Conservation (phyloP, 2,113 vertebrate genomes). For the Miniopterus natalensis region DNA sequence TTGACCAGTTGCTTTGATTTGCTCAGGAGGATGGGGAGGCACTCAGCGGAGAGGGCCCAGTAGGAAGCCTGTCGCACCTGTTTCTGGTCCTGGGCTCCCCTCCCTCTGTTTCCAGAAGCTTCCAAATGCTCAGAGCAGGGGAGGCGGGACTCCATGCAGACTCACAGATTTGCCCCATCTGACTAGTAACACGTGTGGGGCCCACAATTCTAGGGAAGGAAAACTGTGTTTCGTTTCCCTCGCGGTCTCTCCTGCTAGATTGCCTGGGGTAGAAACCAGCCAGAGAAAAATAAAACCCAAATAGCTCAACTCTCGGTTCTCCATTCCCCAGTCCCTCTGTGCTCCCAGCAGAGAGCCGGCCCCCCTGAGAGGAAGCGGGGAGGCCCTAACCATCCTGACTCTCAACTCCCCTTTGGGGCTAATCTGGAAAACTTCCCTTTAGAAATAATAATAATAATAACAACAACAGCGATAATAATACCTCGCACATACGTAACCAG, state of each 20-base stretch:
- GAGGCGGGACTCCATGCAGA: rapidly evolving
- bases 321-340: background rate
- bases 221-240: background rate
- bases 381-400: background rate
- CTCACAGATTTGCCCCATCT: background rate
- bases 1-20: background rate
- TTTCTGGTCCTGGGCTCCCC: rapidly evolving
- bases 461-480: background rate
- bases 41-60: background rate
- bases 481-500: background rate
- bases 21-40: background rate
- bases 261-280: background rate
- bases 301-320: background rate
- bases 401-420: background rate
- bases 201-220: background rate
- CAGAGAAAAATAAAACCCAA: too few relatives aligned
- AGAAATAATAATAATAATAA: background rate
- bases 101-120: background rate
- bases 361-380: background rate
- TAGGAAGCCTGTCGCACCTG: background rate
- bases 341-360: background rate
- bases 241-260: background rate
- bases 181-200: background rate
- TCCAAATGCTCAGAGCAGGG: rapidly evolving
- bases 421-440: background rate